A percentile compares a stretch with the other conserved stretches of the same genome.
These are phyloP conservation scores for Peromyscus polionotus DNA, from an alignment of 2,113 vertebrate genomes.

Conservation along the genomic window DNA sequence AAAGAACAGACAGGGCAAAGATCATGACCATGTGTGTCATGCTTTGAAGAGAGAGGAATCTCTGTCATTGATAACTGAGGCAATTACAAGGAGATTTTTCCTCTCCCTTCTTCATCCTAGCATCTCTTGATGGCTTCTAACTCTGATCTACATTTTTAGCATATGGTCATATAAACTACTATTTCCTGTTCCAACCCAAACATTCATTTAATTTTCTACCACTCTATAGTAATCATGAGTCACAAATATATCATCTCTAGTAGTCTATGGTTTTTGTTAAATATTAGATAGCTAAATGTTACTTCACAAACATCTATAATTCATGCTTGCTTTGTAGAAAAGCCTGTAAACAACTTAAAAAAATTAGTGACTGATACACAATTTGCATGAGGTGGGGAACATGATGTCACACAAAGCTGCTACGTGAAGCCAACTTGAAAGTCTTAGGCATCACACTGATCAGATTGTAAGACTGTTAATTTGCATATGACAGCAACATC, in stretches of 20 bases:
- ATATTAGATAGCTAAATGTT: conserved; percentile 34
- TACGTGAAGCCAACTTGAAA: conserved; percentile 8
- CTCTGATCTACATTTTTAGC: not conserved
- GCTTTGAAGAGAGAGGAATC: not conserved
- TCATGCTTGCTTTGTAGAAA: conserved; percentile 2
- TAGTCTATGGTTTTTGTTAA: conserved; percentile 12
- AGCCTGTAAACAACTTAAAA: not conserved
- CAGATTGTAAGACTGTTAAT: conserved; percentile 26
- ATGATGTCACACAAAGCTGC: not conserved
- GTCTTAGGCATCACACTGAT: conserved; percentile 2
- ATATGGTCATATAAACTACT: conserved; percentile 43
- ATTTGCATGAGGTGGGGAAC: not conserved
- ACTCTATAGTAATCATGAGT: conserved; percentile 4
- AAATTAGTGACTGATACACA: not conserved
- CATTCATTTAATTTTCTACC: conserved; percentile 47
- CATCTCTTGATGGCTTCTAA: not conserved
- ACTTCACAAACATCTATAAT: not conserved
- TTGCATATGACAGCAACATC: not conserved
- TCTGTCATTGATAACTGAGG: not conserved
- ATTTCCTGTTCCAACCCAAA: conserved; percentile 51
- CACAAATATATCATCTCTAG: not conserved
- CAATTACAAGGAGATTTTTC: not conserved
- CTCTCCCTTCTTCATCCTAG: not conserved
- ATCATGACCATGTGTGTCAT: not conserved
- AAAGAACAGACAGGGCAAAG: not conserved